Conservation (phyloP, 2,113 vertebrate genomes). For the Lasiurus borealis region DNA sequence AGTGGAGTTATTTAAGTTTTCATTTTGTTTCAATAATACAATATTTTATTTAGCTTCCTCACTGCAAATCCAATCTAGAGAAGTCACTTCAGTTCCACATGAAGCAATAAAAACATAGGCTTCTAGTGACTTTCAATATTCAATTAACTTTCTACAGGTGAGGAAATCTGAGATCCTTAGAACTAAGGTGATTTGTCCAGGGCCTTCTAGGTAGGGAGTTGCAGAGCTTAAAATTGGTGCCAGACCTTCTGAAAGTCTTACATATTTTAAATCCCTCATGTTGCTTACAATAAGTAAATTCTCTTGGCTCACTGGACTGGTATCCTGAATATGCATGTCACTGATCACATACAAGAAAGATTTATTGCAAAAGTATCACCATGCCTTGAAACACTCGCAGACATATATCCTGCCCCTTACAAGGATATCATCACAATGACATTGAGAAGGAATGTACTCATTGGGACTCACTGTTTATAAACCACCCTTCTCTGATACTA, state of each 20-base stretch:
- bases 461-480: background rate
- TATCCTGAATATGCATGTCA: background rate
- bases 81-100: background rate
- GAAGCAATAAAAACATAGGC: background rate
- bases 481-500: background rate
- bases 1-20: conserved; percentile 16
- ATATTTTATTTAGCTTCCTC: conserved; percentile 22
- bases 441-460: background rate
- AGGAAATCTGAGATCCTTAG: conserved; percentile 4
- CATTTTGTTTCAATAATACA: conserved; percentile 35
- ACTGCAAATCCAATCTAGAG: conserved; percentile 10
- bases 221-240: background rate
- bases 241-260: background rate
- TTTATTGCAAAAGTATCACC: background rate
- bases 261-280: background rate
- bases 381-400: background rate
- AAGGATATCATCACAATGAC: background rate
- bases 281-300: background rate
- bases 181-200: conserved; percentile 20
- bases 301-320: background rate
- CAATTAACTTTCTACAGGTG: background rate
- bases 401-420: background rate
- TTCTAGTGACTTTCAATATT: background rate
- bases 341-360: background rate
- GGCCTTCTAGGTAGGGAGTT: background rate